These are phyloP conservation scores for Dallia pectoralis DNA, from an alignment of 2,797 vertebrate genomes.

Conservation along the genomic window DNA sequence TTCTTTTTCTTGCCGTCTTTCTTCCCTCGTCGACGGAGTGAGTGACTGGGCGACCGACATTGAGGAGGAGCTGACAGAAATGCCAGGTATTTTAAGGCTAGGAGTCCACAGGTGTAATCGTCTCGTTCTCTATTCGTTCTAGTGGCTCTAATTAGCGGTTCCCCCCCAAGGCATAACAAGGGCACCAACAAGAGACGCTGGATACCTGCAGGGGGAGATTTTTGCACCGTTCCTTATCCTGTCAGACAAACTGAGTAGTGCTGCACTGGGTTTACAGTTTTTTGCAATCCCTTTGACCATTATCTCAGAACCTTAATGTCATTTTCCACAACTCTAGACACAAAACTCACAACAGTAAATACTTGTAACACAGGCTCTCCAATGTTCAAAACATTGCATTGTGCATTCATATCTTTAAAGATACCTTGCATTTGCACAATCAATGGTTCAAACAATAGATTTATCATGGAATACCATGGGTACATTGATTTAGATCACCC, in stretches of 20 bases:
- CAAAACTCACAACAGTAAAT: too few relatives aligned
- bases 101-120: conserved; percentile 90
- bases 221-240: conserved; percentile 86
- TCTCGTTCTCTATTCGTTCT: conserved; percentile 90
- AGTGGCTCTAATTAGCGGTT: conserved; percentile 94
- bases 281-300: too few relatives aligned
- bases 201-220: conserved; percentile 94
- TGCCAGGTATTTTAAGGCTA: conserved; percentile 83
- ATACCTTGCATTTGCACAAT: too few relatives aligned
- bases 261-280: conserved; percentile 86
- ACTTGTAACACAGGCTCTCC: too few relatives aligned
- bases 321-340: too few relatives aligned
- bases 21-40: conserved; percentile 32
- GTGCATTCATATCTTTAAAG: too few relatives aligned
- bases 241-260: conserved; percentile 90
- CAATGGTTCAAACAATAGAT: too few relatives aligned
- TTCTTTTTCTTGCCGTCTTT: conserved; percentile 38
- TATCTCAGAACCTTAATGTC: too few relatives aligned
- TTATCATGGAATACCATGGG: too few relatives aligned
- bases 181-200: conserved; percentile 91
- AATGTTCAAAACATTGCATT: too few relatives aligned
- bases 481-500: too few relatives aligned
- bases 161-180: conserved; percentile 84
- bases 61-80: conserved; percentile 70
- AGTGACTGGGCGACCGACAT: conserved; percentile 41